phyloP scores from a whole-genome alignment of 2,113 vertebrate species.

The Paratilapia polleni region DNA sequence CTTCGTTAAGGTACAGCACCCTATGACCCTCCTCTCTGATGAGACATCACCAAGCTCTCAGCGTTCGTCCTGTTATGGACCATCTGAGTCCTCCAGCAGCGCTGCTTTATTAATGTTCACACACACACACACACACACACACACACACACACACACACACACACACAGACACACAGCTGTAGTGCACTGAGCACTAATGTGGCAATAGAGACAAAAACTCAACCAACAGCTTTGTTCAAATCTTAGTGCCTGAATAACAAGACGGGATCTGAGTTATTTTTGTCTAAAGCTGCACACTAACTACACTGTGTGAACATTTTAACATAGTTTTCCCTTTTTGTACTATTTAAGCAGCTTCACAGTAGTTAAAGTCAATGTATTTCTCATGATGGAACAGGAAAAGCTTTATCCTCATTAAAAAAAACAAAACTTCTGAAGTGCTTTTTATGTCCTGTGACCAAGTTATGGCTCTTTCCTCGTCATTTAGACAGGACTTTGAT shows the following conservation, averaged over 20 bases:
- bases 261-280: too few relatives aligned
- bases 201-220: too few relatives aligned
- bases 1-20: slow-evolving; percentile 90
- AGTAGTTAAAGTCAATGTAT: too few relatives aligned
- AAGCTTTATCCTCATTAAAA: not conserved
- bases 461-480: not conserved
- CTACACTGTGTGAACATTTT: too few relatives aligned
- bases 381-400: not conserved
- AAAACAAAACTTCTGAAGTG: not conserved
- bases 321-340: not conserved
- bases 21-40: not conserved
- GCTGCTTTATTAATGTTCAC: not conserved
- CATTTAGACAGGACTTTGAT: not conserved
- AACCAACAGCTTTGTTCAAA: too few relatives aligned
- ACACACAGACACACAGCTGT: too few relatives aligned
- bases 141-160: too few relatives aligned
- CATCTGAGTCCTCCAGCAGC: not conserved
- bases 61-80: not conserved
- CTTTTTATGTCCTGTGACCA: not conserved
- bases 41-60: not conserved
- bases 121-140: too few relatives aligned
- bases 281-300: too few relatives aligned
- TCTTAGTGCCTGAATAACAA: too few relatives aligned
- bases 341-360: not conserved
- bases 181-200: too few relatives aligned